Conservation (phyloP, 2,888 invertebrate species). For the Eilema caniola region DNA sequence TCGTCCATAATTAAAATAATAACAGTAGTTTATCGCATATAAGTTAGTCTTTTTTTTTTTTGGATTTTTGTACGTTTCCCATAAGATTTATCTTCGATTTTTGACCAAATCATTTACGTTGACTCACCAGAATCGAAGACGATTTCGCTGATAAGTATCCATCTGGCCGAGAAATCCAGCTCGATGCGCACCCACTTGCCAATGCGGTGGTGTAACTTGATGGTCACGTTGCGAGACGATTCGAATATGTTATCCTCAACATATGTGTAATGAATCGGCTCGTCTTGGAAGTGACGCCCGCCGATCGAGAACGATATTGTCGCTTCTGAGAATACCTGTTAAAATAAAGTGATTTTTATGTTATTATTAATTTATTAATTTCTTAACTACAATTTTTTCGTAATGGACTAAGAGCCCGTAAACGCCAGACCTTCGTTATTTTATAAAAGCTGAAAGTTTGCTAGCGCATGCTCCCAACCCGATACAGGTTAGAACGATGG, state of each 20-base stretch:
- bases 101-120: not conserved
- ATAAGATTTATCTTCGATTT: no score
- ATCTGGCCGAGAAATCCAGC: constrained; percentile 92
- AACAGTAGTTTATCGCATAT: no score
- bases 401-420: no score
- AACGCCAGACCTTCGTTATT: no score
- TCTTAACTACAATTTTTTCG: no score
- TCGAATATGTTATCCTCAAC: constrained; percentile 93
- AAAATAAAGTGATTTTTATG: not conserved
- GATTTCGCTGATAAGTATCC: constrained; percentile 97
- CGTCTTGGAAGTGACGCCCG: constrained; percentile 92
- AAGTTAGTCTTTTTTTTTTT: no score
- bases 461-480: no score
- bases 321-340: constrained; percentile 93
- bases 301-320: constrained; percentile 93
- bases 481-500: no score
- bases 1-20: no score
- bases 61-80: no score
- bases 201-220: constrained; percentile 93
- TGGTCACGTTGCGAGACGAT: constrained; percentile 92
- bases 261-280: constrained; percentile 91
- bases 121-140: constrained; percentile 93
- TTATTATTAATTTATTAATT: no score
- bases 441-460: no score
- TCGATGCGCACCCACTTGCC: constrained; percentile 93